Percentiles rank a stretch among this genome's conserved stretches.
These are phyloP conservation scores for Tethya wilhelma DNA, from an alignment of 37 sponge, comb jelly and placozoan genomes.

Conservation along the genomic window DNA sequence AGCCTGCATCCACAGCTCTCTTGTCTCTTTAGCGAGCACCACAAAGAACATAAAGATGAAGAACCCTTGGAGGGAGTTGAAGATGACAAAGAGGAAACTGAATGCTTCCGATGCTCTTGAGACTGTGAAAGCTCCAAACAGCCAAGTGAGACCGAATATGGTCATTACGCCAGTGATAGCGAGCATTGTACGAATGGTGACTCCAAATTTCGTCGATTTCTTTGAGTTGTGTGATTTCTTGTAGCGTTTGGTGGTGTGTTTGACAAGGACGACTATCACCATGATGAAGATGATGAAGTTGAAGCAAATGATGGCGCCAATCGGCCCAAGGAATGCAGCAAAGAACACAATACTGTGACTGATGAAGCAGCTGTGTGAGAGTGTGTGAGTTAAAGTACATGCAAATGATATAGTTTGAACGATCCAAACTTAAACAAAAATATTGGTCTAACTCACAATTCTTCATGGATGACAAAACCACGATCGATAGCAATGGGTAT, in stretches of 20 bases:
- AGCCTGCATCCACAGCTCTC: constrained; percentile 27
- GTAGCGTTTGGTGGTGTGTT: not conserved
- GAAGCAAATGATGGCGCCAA: constrained; percentile 20
- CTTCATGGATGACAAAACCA: not conserved
- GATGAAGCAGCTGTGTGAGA: constrained; percentile 45
- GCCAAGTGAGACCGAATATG: constrained; percentile 42
- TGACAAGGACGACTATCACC: not conserved
- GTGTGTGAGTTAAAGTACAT: not conserved
- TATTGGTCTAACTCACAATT: constrained; percentile 25
- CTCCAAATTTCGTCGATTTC: not conserved
- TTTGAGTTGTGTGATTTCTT: not conserved
- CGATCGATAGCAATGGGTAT: constrained; percentile 22
- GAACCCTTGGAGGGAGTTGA: constrained; percentile 45
- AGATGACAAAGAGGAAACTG: constrained; percentile 38
- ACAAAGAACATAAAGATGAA: constrained; percentile 44
- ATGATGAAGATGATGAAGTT: constrained; percentile 24
- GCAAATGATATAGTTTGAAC: not conserved
- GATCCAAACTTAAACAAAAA: not conserved
- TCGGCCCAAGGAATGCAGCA: constrained; percentile 40
- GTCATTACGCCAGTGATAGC: constrained; percentile 16
- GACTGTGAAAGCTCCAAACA: constrained; percentile 37
- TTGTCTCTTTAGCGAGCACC: constrained; percentile 22
- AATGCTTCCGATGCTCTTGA: not conserved
- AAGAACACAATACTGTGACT: constrained; percentile 30
- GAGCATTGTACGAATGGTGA: constrained; percentile 19